Evolutionary conservation across 2,113 vertebrate species (phyloP), one percentile per base, ranked within the genome.

Genomic region (Fregata magnificens): DNA sequence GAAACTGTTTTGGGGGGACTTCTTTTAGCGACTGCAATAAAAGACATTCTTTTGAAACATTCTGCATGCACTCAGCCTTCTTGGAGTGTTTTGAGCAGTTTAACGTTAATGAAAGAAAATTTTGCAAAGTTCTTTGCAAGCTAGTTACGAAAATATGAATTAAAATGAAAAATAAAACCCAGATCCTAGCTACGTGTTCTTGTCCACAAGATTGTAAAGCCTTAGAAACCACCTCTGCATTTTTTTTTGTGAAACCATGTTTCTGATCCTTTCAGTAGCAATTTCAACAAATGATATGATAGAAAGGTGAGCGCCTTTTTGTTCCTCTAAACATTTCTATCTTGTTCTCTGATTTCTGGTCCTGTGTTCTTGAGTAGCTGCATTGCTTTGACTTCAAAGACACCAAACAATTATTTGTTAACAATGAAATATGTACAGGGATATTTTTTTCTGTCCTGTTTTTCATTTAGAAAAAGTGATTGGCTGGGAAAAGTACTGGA

Each of bases 151-250:
- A 80, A 79, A 79, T 31, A n/a, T 11, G 9, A 70, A 79, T 56
- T 21, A 16, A 88, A 38, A 38, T 38, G 24, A 16, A 52, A 62
- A 82, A 42, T 11, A 28, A 50, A 58, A 40, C 56, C 49, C 13
- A 16, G 14, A 13, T 38, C 28, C 34, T 10, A 10, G 6, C 32
- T 58, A 17, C 1, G 0, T 34, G 24, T n/a, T 77, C 49, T 63
- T 11, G 44, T 42, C 22, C 16, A 29, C 3, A 8, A 42, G 26
- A 17, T 3, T 25, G 28, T 31, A 9, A 42, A 58, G 52, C 38
- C 28, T 63, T 70, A 70, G 28, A 50, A 77, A 38, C 3, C 11
- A 45, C 9, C 26, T 71, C 56, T 77, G 26, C 9, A 21, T 9
- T 15, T 49, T 44, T 58, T 36, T 26, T 26, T 44, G 20, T 69